phyloP scores from a whole-genome alignment of 2,888 invertebrate genomes.

The Callyntrura guangdongensis region DNA sequence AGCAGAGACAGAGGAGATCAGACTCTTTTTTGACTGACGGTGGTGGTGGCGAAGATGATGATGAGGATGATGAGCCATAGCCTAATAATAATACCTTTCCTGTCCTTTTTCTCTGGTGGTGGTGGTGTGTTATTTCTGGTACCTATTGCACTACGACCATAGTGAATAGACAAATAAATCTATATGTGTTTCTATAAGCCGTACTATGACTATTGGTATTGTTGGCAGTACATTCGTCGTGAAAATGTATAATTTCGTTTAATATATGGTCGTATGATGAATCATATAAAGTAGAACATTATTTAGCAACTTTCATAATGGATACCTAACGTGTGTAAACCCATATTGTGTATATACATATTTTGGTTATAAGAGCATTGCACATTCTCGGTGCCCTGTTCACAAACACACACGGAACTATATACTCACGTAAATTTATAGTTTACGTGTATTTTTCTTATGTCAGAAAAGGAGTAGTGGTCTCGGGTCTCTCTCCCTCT shows the following conservation, averaged over 20 bases:
- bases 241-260: conserved; percentile 29
- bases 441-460: not conserved
- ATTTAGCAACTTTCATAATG: not conserved
- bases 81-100: conserved; percentile 64
- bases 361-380: conserved; percentile 1
- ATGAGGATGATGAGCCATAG: conserved; percentile 61
- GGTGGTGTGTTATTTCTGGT: not conserved
- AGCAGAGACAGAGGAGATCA: not conserved
- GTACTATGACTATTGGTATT: not conserved
- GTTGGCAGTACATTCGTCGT: not conserved
- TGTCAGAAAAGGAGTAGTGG: conserved; percentile 6
- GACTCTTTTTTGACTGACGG: conserved; percentile 25
- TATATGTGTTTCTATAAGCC: not conserved
- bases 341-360: not conserved
- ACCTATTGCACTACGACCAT: conserved; percentile 1
- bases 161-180: no score
- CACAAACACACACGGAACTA: not conserved
- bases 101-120: conserved; percentile 29
- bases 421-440: not conserved
- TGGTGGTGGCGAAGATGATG: not conserved
- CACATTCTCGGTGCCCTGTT: not conserved
- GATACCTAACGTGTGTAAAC: not conserved
- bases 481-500: not conserved
- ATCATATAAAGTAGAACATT: conserved; percentile 18
- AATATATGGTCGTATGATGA: not conserved